These are phyloP conservation scores for Harmothoe impar DNA, from an alignment of 2,888 invertebrate genomes.

Conservation along the genomic window DNA sequence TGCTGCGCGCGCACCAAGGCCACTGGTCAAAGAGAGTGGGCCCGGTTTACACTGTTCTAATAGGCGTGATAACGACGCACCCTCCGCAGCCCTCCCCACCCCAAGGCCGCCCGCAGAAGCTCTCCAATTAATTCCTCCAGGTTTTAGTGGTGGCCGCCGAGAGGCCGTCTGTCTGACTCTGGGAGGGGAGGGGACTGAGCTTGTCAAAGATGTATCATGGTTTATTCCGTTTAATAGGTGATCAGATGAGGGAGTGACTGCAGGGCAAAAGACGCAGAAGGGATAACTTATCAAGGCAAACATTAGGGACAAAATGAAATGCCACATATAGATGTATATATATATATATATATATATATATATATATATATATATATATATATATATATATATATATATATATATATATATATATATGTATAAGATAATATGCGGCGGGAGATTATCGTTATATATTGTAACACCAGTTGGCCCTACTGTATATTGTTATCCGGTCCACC, in stretches of 20 bases:
- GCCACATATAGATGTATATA: too few species aligned
- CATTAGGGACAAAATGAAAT: too few species aligned
- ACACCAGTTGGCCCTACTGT: too few species aligned
- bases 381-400: too few species aligned
- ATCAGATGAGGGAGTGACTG: neutral
- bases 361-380: too few species aligned
- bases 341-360: too few species aligned
- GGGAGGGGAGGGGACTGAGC: neutral
- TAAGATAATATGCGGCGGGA: too few species aligned
- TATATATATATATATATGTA: too few species aligned
- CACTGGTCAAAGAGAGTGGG: constrained; percentile 18
- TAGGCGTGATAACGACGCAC: constrained; percentile 19
- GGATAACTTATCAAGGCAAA: too few species aligned
- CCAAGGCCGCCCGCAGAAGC: neutral
- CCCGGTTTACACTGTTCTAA: neutral
- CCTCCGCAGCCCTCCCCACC: neutral
- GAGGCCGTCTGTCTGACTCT: neutral
- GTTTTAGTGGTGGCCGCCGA: neutral
- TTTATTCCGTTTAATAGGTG: constrained; percentile 4
- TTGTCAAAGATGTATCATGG: neutral
- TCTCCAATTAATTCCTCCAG: constrained; percentile 32
- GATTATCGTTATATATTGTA: too few species aligned
- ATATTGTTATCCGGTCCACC: too few species aligned
- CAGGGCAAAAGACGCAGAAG: neutral
- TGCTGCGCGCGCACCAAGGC: neutral